Evolutionary conservation across 2,888 invertebrate genomes (phyloP).

Genomic region (Sceliomorpha sp.): DNA sequence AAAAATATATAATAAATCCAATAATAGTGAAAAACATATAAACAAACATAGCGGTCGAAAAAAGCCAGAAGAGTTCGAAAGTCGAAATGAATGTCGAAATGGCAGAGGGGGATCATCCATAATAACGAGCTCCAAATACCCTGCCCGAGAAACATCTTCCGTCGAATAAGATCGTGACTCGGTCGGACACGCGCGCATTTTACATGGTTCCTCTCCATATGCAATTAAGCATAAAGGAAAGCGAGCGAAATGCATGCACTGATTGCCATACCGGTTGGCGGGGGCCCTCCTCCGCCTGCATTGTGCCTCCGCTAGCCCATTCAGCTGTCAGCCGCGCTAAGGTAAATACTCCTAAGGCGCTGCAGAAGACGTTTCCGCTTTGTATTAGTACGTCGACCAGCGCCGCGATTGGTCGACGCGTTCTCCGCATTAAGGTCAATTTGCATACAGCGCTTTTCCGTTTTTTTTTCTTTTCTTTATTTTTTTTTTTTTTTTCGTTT

Average conservation of each 20-base stretch:
- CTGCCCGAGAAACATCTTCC: slow-evolving; percentile 10
- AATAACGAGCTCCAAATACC: slow-evolving; percentile 10
- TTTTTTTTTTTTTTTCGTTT: too few species aligned
- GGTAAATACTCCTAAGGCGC: slow-evolving; percentile 51
- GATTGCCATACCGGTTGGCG: slow-evolving; percentile 59
- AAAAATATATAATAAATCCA: too few species aligned
- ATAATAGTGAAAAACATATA: too few species aligned
- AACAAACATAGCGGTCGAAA: slow-evolving; percentile 7
- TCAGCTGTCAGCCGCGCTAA: slow-evolving; percentile 57
- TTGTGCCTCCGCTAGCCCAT: slow-evolving; percentile 47
- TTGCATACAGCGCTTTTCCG: slow-evolving; percentile 10
- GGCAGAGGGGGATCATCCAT: too few species aligned
- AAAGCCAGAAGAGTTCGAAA: slow-evolving; percentile 6
- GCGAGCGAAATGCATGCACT: slow-evolving; percentile 65
- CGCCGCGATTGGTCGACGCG: slow-evolving; percentile 34
- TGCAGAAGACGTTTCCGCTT: slow-evolving; percentile 52
- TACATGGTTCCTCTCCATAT: slow-evolving; percentile 42
- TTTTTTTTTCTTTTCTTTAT: too few species aligned
- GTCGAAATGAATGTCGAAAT: too few species aligned
- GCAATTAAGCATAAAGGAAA: slow-evolving; percentile 68
- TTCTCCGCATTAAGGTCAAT: slow-evolving; percentile 37
- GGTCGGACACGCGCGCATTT: slow-evolving; percentile 40
- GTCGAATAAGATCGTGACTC: slow-evolving; percentile 27
- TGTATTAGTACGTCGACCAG: slow-evolving; percentile 40
- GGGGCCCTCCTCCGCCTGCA: slow-evolving; percentile 36